phyloP scores from a whole-genome alignment of 1,140 invertebrate species.

The Sitophilus oryzae region DNA sequence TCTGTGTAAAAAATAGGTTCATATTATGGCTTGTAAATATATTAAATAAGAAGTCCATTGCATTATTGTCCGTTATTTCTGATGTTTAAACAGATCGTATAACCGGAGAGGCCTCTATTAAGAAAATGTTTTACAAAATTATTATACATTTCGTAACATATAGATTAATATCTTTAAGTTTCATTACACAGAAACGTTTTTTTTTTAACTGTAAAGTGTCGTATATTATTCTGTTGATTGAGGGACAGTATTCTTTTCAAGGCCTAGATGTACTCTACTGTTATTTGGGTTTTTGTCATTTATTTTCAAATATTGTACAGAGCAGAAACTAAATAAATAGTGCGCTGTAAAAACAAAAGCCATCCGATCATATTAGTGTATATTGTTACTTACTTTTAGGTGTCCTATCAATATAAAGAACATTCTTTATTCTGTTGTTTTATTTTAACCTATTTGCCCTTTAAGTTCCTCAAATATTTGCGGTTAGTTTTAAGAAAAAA shows the following conservation, averaged over 20 bases:
- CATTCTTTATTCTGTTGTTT: slow-evolving; percentile 28
- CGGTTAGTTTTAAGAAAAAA: too few relatives aligned
- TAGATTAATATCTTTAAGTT: too few relatives aligned
- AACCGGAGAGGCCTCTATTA: background rate
- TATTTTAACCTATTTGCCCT: slow-evolving; percentile 1
- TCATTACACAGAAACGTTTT: too few relatives aligned
- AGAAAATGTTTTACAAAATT: background rate
- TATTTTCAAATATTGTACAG: background rate
- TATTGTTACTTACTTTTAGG: slow-evolving; percentile 38
- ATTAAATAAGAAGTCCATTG: background rate
- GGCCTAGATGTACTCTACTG: too few relatives aligned
- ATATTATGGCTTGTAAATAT: slow-evolving; percentile 22
- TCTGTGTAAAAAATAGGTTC: slow-evolving; percentile 20
- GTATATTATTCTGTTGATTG: too few relatives aligned
- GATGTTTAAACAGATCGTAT: background rate
- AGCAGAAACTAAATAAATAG: slow-evolving; percentile 8
- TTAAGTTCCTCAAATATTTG: background rate
- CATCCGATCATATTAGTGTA: slow-evolving; percentile 37
- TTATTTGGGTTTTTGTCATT: background rate
- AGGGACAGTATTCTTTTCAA: too few relatives aligned
- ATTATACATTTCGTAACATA: too few relatives aligned
- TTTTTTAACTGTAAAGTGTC: too few relatives aligned
- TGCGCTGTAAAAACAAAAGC: slow-evolving; percentile 33
- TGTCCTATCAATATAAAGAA: slow-evolving; percentile 37
- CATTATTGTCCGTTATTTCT: slow-evolving; percentile 7